phyloP scores from a whole-genome alignment of 2,797 vertebrate species.

The Alfaro cultratus region DNA sequence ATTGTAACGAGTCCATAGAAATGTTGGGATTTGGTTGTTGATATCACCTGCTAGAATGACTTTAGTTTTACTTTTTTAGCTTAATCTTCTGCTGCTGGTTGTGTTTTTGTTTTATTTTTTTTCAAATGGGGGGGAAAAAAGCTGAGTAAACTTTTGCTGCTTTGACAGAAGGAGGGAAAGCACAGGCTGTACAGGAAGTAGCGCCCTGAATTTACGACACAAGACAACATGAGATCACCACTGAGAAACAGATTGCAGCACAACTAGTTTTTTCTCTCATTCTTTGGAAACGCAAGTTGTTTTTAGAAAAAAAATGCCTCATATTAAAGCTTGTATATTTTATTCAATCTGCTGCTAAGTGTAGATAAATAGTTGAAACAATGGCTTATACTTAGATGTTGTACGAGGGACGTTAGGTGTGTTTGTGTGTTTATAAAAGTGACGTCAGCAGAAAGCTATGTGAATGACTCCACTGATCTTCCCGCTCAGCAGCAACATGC shows the following conservation, averaged over 20 bases:
- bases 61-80: not conserved
- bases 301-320: not conserved
- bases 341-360: not conserved
- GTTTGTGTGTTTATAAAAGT: slow-evolving; percentile 18
- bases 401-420: slow-evolving; percentile 1
- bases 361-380: not conserved
- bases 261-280: not conserved
- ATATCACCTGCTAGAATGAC: not conserved
- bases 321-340: not conserved
- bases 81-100: not conserved
- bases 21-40: not conserved
- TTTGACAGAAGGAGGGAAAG: not conserved
- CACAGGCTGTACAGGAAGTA: not conserved
- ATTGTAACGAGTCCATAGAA: not conserved
- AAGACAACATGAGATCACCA: not conserved
- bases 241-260: not conserved
- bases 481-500: slow-evolving; percentile 28
- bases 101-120: not conserved
- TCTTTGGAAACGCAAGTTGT: not conserved
- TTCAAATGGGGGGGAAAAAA: not conserved
- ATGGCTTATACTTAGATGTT: slow-evolving; percentile 1
- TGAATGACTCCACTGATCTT: slow-evolving; percentile 40
- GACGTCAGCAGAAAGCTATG: slow-evolving; percentile 61
- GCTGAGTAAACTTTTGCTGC: not conserved
- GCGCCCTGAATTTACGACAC: not conserved